Evolutionary conservation across 2,888 invertebrate species (phyloP).

Genomic region (Luperina nickerlii): DNA sequence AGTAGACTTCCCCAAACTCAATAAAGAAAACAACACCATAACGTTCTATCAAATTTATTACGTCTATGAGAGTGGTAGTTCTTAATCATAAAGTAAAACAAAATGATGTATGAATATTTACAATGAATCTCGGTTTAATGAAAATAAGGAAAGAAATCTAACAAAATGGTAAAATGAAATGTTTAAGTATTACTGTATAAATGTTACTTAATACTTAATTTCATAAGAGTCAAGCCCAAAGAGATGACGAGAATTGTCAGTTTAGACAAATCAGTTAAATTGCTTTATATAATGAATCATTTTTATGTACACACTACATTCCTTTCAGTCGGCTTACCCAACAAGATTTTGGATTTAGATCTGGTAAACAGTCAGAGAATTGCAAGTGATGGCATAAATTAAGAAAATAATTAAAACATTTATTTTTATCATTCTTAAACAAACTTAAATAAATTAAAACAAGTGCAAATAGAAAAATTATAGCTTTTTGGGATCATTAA

Average conservation of each 20-base stretch:
- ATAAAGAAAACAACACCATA: conserved; percentile 57
- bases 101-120: conserved; percentile 73
- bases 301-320: conserved; percentile 32
- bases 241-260: conserved; percentile 69
- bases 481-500: conserved; percentile 9
- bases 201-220: conserved; percentile 68
- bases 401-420: background rate
- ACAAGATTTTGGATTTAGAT: conserved; percentile 16
- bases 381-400: conserved; percentile 16
- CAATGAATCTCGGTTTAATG: conserved; percentile 63
- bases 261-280: conserved; percentile 33
- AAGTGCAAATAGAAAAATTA: conserved; percentile 1
- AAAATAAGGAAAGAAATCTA: conserved; percentile 49
- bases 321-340: conserved; percentile 32
- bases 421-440: background rate
- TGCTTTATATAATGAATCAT: conserved; percentile 28
- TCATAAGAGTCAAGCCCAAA: conserved; percentile 77
- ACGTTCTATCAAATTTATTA: conserved; percentile 76
- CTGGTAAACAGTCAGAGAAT: conserved; percentile 1
- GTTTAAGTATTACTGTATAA: conserved; percentile 61
- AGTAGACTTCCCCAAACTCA: background rate
- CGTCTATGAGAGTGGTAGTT: conserved; percentile 70
- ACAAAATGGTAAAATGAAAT: conserved; percentile 66
- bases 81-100: conserved; percentile 64
- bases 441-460: conserved; percentile 15